Percentiles rank a stretch among this genome's conserved stretches.
These are phyloP conservation scores for Pao palembangensis DNA, from an alignment of 2,113 vertebrate species.

Conservation along the genomic window DNA sequence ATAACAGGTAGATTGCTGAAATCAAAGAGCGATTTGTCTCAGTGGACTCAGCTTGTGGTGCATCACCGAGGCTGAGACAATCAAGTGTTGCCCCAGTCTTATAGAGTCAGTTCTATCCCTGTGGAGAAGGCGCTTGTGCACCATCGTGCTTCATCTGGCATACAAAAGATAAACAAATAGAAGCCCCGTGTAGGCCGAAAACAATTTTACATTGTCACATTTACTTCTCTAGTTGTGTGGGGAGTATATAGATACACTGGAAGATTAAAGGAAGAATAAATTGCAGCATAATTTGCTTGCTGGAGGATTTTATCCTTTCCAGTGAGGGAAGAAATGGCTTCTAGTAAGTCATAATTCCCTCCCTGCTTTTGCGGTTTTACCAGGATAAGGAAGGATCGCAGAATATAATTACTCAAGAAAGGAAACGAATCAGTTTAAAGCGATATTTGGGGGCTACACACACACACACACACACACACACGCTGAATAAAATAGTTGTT, in stretches of 20 bases:
- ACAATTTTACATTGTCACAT: not conserved
- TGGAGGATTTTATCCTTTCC: slow-evolving; percentile 3
- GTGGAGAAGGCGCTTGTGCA: not conserved
- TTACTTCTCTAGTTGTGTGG: not conserved
- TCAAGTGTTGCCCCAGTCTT: not conserved
- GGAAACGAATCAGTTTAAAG: slow-evolving; percentile 39
- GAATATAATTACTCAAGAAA: slow-evolving; percentile 22
- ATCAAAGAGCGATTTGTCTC: too few relatives aligned
- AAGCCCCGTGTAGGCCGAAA: not conserved
- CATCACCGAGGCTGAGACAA: not conserved
- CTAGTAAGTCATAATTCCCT: slow-evolving; percentile 20
- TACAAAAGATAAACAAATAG: not conserved
- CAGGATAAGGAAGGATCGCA: slow-evolving; percentile 26
- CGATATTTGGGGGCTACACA: slow-evolving; percentile 15
- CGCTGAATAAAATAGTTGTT: slow-evolving; percentile 6
- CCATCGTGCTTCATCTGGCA: not conserved
- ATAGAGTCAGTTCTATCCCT: not conserved
- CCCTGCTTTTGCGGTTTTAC: slow-evolving; percentile 10
- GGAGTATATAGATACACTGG: not conserved
- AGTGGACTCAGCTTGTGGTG: slow-evolving; percentile 14
- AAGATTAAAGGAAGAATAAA: slow-evolving; percentile 14
- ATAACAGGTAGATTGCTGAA: too few relatives aligned
- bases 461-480: not conserved
- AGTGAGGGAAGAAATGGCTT: slow-evolving; percentile 4
- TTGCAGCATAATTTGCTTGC: not conserved